Conservation (phyloP, 92 coral and sea anemone genomes). For the Phenganax marumi region DNA sequence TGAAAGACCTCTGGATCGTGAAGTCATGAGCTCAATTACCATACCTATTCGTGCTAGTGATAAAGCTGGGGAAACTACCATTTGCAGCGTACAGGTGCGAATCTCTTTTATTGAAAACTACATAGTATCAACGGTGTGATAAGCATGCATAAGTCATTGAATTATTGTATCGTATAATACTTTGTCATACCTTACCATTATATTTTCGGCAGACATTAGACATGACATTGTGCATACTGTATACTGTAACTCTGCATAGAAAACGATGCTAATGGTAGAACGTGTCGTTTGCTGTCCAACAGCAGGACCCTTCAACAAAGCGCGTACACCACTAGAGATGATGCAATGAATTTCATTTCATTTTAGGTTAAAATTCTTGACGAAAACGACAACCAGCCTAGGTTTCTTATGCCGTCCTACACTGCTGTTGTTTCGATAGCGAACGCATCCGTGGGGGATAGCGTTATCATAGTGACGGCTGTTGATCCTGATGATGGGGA, state of each 20-base stretch:
- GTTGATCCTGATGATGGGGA: constrained; percentile 82
- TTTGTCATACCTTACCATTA: no score
- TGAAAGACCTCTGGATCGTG: constrained; percentile 83
- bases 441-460: constrained; percentile 52
- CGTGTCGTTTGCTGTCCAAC: neutral
- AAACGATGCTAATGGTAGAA: neutral
- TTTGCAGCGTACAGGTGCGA: constrained; percentile 87
- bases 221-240: no score
- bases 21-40: constrained; percentile 61
- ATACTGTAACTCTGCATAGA: no score
- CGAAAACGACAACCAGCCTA: constrained; percentile 94
- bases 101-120: neutral
- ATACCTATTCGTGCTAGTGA: constrained; percentile 89
- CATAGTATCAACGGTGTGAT: no score
- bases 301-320: neutral
- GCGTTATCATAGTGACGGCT: constrained; percentile 78
- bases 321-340: neutral
- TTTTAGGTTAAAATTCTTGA: constrained; percentile 72
- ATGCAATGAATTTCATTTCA: neutral
- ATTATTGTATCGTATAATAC: no score
- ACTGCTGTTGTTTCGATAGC: constrained; percentile 72
- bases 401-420: constrained; percentile 74
- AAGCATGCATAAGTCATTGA: no score
- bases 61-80: constrained; percentile 87
- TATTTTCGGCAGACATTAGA: no score